Conservation (phyloP, 2,888 invertebrate genomes). For the Tribolium freemani region DNA sequence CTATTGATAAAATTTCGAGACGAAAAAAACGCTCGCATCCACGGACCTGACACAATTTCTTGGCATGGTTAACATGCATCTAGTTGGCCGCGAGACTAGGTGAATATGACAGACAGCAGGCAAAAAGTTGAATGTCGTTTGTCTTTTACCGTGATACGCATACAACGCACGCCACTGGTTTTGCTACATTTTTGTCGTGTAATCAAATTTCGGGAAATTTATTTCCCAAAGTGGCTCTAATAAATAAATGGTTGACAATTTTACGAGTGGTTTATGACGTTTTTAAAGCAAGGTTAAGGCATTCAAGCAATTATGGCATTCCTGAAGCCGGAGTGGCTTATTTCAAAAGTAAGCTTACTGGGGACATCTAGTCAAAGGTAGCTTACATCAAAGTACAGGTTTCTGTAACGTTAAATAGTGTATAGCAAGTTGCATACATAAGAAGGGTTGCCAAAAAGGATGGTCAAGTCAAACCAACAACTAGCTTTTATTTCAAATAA, state of each 20-base stretch:
- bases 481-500: too few species aligned
- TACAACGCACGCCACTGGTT: slow-evolving; percentile 14
- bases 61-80: background rate
- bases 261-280: slow-evolving; percentile 16
- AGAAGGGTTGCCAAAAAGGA: too few species aligned
- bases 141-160: slow-evolving; percentile 52
- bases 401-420: too few species aligned
- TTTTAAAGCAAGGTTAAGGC: slow-evolving; percentile 2
- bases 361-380: background rate
- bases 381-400: too few species aligned
- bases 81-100: background rate
- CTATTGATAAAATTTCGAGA: background rate
- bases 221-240: background rate
- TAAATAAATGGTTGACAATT: slow-evolving; percentile 14
- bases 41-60: background rate
- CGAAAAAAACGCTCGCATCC: background rate
- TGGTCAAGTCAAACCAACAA: too few species aligned
- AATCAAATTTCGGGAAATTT: background rate
- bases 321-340: background rate
- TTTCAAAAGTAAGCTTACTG: background rate
- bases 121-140: slow-evolving; percentile 55
- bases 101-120: slow-evolving; percentile 51
- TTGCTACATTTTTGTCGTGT: background rate
- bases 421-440: too few species aligned
- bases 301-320: slow-evolving; percentile 16